A percentile compares a stretch with the other conserved stretches of the same genome.
Conservation (phyloP, 2,888 invertebrate species). For the Dasysyrphus tricinctus region DNA sequence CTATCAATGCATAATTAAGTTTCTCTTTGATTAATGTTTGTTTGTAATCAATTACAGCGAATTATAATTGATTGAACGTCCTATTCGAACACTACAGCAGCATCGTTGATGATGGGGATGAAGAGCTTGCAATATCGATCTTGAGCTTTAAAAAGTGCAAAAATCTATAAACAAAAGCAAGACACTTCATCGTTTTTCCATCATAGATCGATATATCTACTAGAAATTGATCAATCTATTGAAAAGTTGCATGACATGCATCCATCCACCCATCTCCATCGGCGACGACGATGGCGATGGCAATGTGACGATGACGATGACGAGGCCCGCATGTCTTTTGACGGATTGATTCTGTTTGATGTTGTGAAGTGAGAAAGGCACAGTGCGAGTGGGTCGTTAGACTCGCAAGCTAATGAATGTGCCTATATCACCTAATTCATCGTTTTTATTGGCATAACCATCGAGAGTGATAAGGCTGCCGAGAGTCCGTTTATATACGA, state of each 20-base stretch:
- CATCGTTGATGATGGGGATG: slow-evolving; percentile 20
- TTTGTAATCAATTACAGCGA: slow-evolving; percentile 72
- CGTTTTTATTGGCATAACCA: slow-evolving; percentile 69
- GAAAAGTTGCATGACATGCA: slow-evolving; percentile 35
- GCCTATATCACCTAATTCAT: slow-evolving; percentile 70
- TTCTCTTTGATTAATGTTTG: slow-evolving; percentile 74
- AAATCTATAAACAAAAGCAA: slow-evolving; percentile 1
- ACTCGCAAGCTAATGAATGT: slow-evolving; percentile 44
- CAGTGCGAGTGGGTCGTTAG: slow-evolving; percentile 46
- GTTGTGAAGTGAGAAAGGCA: slow-evolving; percentile 52
- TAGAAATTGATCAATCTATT: slow-evolving; percentile 47
- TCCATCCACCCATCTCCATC: slow-evolving; percentile 20
- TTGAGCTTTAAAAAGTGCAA: slow-evolving; percentile 43
- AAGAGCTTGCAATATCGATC: slow-evolving; percentile 41
- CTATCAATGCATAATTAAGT: slow-evolving; percentile 68
- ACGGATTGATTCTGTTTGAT: slow-evolving; percentile 54
- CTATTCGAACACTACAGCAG: background rate
- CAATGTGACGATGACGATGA: background rate
- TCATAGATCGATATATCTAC: background rate
- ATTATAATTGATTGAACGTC: slow-evolving; percentile 71
- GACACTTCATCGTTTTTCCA: slow-evolving; percentile 16
- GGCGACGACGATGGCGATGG: background rate
- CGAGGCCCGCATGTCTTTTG: slow-evolving; percentile 42
- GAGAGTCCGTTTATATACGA: background rate
- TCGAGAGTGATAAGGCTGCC: slow-evolving; percentile 65